Evolutionary conservation across 2,888 invertebrate genomes (phyloP), one percentile per base, ranked within the genome.

Genomic region (Andrena hattorfiana): DNA sequence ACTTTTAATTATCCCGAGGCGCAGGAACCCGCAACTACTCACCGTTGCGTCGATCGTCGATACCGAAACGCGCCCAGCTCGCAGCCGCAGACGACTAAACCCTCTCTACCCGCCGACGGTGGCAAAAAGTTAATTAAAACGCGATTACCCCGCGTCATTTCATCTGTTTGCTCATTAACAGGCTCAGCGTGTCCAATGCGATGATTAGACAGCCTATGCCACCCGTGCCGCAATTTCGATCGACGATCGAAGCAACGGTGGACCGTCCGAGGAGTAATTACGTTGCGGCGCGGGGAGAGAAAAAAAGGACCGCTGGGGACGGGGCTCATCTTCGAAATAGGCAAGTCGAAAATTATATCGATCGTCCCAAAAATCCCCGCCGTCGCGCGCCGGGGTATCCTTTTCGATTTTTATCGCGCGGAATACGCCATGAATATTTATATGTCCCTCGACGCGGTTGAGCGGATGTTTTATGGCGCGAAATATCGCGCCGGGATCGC

Each of bases 101-200:
- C 20, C 32, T 54, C 67, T 70, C 23, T 51, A 69, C 72, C 48
- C 77, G 51, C 68, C 76, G 72, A 28, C 23, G 48, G 28, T 72
- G 78, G 85, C 89, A 91, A 92, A 90, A 92, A 92, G 90, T 92
- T 92, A 92, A 93, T 93, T 92, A 91, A 90, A 92, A 90, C 86
- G 87, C 91, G 90, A 90, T 90, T 90, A 90, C 87, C 91, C 87
- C 87, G 82, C 87, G 88, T 85, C 73, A 83, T 83, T 87, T 83
- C 88, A 79, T 89, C 85, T 85, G 87, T 86, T 83, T 83, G 84
- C 83, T 89, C 88, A 90, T 91, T 92, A 92, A 91, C 91, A 88
- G 90, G 83, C 75, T 77, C 86, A 82, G 89, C 92, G 92, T 91
- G 91, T 90, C 91, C 89, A 92, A 92, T 92, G 89, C 82, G 77